Conservation (phyloP, 2,888 invertebrate species). For the Anthophora plumipes region DNA sequence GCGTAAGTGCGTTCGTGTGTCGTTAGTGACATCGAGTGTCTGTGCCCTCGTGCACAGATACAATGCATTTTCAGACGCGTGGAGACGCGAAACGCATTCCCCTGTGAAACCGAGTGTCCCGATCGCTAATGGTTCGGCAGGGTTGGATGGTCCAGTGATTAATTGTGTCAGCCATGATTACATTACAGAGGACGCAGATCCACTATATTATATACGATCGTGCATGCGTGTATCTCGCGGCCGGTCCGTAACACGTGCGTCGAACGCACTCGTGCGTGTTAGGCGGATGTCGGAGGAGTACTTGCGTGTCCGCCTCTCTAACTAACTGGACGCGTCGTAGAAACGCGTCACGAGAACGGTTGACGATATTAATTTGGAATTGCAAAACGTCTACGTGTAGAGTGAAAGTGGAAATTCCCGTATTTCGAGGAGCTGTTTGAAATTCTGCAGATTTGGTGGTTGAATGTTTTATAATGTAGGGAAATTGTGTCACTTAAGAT, state of each 20-base stretch:
- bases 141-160: constrained; percentile 80
- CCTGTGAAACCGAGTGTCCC: constrained; percentile 60
- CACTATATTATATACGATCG: constrained; percentile 72
- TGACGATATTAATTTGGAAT: constrained; percentile 9
- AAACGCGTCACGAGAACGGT: constrained; percentile 37
- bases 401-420: background rate
- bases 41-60: constrained; percentile 20
- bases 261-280: constrained; percentile 75
- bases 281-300: constrained; percentile 65
- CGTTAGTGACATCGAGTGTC: background rate
- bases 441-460: too few relatives aligned
- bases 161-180: constrained; percentile 83
- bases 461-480: too few relatives aligned
- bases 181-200: constrained; percentile 76
- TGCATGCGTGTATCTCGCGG: constrained; percentile 69
- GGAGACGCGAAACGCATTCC: constrained; percentile 57
- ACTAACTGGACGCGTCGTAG: constrained; percentile 38
- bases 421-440: too few relatives aligned
- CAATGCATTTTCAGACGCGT: constrained; percentile 39
- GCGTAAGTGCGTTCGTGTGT: constrained; percentile 22
- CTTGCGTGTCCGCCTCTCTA: constrained; percentile 44
- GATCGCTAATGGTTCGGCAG: constrained; percentile 78
- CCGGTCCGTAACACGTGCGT: constrained; percentile 72
- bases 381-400: background rate
- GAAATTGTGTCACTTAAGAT: too few relatives aligned